Conservation (phyloP, 2,888 invertebrate species). For the Ceratothoa steindachneri region DNA sequence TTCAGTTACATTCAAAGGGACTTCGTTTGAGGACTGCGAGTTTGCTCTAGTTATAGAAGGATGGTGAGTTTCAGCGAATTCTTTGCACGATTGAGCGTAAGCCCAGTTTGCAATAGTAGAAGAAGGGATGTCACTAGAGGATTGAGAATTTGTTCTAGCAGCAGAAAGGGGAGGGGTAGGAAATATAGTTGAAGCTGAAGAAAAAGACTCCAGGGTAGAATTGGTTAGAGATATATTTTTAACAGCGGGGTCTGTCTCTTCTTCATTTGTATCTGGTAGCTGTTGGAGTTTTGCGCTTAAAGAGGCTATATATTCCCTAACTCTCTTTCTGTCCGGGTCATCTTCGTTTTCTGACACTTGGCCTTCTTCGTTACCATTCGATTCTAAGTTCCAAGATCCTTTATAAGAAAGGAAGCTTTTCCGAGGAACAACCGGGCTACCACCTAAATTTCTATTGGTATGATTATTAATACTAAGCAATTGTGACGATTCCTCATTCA, state of each 20-base stretch:
- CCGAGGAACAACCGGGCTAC: slow-evolving; percentile 1
- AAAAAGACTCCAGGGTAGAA: not conserved
- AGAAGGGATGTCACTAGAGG: not conserved
- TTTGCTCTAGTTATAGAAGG: slow-evolving; percentile 10
- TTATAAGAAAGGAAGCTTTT: slow-evolving; percentile 3
- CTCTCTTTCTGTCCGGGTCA: slow-evolving; percentile 19
- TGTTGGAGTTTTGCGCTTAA: slow-evolving; percentile 38
- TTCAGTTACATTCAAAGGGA: not conserved
- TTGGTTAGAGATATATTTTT: not conserved
- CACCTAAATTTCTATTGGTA: slow-evolving; percentile 3
- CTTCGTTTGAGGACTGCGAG: not conserved
- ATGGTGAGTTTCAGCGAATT: slow-evolving; percentile 6
- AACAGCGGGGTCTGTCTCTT: not conserved
- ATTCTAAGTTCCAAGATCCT: slow-evolving; percentile 4
- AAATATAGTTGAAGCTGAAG: not conserved
- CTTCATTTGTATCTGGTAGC: slow-evolving; percentile 24
- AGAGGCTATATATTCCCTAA: slow-evolving; percentile 38
- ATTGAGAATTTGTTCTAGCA: not conserved
- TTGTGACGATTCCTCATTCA: not conserved
- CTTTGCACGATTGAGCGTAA: not conserved
- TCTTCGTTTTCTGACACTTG: not conserved
- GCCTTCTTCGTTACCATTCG: not conserved
- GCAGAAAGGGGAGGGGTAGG: not conserved
- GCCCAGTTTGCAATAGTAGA: not conserved
- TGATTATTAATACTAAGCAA: not conserved